Conservation (phyloP, 64 coral and sea anemone species). For the Actinia equina region DNA sequence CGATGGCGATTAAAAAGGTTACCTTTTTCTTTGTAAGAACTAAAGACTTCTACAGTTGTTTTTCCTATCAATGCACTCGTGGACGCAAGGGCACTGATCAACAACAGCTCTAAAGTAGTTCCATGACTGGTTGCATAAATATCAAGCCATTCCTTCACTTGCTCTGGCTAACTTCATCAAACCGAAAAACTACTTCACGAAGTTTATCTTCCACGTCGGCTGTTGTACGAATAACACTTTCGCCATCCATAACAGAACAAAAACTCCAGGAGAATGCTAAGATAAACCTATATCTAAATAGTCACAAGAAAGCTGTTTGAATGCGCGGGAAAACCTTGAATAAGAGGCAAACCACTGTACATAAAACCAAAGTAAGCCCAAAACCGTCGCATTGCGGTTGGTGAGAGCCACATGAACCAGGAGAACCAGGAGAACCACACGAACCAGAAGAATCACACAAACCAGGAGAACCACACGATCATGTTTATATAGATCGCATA, state of each 20-base stretch:
- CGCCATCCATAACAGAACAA: slow-evolving; percentile 27
- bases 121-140: slow-evolving; percentile 43
- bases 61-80: slow-evolving; percentile 56
- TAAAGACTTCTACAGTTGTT: slow-evolving; percentile 53
- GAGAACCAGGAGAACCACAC: no score
- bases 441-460: no score
- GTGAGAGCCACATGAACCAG: no score
- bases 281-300: no score
- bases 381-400: no score
- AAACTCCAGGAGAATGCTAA: not conserved
- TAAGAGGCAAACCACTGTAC: no score
- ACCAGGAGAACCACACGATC: no score
- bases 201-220: slow-evolving; percentile 41
- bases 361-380: no score
- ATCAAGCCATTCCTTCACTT: slow-evolving; percentile 26
- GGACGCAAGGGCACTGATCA: slow-evolving; percentile 33
- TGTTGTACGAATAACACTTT: slow-evolving; percentile 38
- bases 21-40: slow-evolving; percentile 8
- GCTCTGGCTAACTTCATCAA: slow-evolving; percentile 35
- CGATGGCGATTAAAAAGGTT: slow-evolving; percentile 45
- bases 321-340: not conserved
- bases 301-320: not conserved
- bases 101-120: slow-evolving; percentile 27
- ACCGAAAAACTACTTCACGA: slow-evolving; percentile 28
- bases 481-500: no score